These are phyloP conservation scores for Daboia siamensis DNA, from an alignment of 2,113 vertebrate genomes.

Conservation along the genomic window DNA sequence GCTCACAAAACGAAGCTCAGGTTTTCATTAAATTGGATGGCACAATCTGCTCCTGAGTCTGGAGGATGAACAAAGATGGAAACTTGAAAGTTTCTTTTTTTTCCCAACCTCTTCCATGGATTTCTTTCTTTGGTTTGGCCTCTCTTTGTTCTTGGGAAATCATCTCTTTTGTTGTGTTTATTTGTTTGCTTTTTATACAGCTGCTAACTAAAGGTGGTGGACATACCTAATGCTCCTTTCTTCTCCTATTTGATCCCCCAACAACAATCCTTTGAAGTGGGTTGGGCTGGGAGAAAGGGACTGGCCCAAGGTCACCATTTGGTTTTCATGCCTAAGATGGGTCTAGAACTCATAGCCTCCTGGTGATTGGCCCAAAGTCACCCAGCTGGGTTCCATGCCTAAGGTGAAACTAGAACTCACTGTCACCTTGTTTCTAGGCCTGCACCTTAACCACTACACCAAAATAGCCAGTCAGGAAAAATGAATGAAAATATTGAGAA, in stretches of 20 bases:
- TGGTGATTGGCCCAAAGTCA: background rate
- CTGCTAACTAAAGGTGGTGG: background rate
- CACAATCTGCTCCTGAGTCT: constrained; percentile 11
- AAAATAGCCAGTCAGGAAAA: background rate
- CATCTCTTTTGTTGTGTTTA: background rate
- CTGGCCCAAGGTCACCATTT: background rate
- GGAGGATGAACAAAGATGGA: background rate
- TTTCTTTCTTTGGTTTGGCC: background rate
- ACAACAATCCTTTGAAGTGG: background rate
- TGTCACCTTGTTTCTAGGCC: background rate
- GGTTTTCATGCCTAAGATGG: background rate
- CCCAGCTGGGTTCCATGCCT: background rate
- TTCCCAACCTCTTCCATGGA: background rate
- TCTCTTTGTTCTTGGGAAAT: background rate
- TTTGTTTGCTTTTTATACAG: background rate
- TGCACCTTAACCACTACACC: background rate
- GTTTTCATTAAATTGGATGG: background rate
- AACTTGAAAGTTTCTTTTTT: constrained; percentile 18
- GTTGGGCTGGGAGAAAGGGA: background rate
- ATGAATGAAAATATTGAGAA: background rate
- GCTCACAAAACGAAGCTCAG: rapidly evolving
- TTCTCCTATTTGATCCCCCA: background rate
- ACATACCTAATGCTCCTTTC: background rate
- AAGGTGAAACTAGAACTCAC: background rate
- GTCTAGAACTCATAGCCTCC: too few species aligned